Evolutionary conservation across 1,140 invertebrate genomes (phyloP).

Genomic region (Drosophila biarmipes): DNA sequence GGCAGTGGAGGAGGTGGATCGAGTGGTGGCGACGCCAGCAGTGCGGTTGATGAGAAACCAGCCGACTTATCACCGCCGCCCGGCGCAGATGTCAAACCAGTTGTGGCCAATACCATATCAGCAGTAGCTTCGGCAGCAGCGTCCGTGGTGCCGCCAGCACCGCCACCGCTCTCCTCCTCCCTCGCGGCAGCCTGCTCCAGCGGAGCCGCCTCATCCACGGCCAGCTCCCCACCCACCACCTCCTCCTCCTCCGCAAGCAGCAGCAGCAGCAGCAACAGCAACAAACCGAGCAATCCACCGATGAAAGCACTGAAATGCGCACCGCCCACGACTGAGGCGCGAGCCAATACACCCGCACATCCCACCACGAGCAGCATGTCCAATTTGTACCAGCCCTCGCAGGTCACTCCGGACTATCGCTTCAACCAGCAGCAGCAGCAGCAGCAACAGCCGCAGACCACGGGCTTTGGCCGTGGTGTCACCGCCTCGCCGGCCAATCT

Average conservation of each 20-base stretch:
- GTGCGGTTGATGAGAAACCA: constrained; percentile 22
- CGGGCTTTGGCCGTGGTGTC: constrained; percentile 51
- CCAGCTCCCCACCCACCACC: constrained; percentile 9
- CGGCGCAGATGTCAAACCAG: constrained; percentile 58
- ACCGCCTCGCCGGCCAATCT: constrained; percentile 32
- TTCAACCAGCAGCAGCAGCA: constrained; percentile 62
- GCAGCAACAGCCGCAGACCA: constrained; percentile 45
- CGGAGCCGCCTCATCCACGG: constrained; percentile 8
- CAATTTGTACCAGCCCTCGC: constrained; percentile 52
- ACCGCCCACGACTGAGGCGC: constrained; percentile 72
- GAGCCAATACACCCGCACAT: constrained; percentile 70
- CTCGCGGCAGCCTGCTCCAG: constrained; percentile 12
- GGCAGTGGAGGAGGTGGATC: constrained; percentile 12
- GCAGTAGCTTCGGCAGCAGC: constrained; percentile 5
- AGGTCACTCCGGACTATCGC: constrained; percentile 61
- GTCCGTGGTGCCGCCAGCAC: constrained; percentile 7
- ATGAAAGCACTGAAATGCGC: constrained; percentile 69
- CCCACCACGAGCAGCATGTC: constrained; percentile 63
- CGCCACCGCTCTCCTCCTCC: constrained; percentile 18
- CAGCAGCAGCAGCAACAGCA: constrained; percentile 38
- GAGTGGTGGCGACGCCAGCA: constrained; percentile 5
- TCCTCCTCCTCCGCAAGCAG: constrained; percentile 18
- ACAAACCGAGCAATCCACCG: constrained; percentile 75
- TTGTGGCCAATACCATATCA: constrained; percentile 45
- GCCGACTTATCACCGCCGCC: neutral